Conservation (phyloP, 2,888 invertebrate genomes). For the Scaptomyza parva region DNA sequence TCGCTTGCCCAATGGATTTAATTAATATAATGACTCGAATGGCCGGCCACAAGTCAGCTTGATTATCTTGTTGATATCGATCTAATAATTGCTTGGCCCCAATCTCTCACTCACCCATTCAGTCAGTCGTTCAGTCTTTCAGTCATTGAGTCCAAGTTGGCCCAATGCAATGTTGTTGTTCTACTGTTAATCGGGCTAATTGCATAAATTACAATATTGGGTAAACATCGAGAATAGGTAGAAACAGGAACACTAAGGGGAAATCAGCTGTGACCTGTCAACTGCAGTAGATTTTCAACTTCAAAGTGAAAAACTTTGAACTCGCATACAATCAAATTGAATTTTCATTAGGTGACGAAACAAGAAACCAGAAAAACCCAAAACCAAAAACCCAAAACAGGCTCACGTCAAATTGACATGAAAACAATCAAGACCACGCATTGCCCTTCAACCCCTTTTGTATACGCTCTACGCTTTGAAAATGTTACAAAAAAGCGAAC, state of each 20-base stretch:
- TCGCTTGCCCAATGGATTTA: constrained; percentile 37
- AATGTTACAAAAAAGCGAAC: neutral
- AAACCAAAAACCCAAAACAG: too few species aligned
- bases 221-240: constrained; percentile 22
- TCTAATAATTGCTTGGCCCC: constrained; percentile 38
- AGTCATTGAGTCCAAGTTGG: too few species aligned
- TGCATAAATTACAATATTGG: constrained; percentile 78
- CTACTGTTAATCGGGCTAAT: constrained; percentile 80
- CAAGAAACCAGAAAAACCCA: constrained; percentile 6
- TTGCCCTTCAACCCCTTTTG: constrained; percentile 39
- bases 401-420: constrained; percentile 24
- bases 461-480: neutral
- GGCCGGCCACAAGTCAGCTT: constrained; percentile 33
- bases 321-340: constrained; percentile 65
- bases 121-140: neutral
- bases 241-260: neutral
- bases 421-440: constrained; percentile 12
- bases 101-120: constrained; percentile 1
- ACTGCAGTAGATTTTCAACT: constrained; percentile 40
- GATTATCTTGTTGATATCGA: constrained; percentile 59
- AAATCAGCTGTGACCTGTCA: constrained; percentile 34
- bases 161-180: constrained; percentile 18
- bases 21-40: constrained; percentile 52
- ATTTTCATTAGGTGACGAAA: constrained; percentile 57
- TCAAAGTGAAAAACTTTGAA: constrained; percentile 70